These are phyloP conservation scores for Amphipoea lucens DNA, from an alignment of 2,888 invertebrate species.

Conservation along the genomic window DNA sequence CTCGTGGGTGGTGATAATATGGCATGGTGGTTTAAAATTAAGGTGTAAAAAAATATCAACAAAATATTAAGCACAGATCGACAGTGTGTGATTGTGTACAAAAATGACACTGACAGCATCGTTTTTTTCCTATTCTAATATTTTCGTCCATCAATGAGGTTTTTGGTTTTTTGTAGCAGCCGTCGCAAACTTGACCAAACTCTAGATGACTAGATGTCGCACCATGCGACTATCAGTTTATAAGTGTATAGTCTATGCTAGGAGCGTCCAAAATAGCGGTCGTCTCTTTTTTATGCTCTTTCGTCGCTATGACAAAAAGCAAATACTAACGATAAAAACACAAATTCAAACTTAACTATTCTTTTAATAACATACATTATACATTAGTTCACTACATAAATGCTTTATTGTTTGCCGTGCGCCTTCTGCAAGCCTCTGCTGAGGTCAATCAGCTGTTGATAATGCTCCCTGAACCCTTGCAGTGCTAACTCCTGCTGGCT, in stretches of 20 bases:
- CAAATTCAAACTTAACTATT: slow-evolving; percentile 72
- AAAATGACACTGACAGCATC: slow-evolving; percentile 22
- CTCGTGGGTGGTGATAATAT: slow-evolving; percentile 83
- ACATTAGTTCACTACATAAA: slow-evolving; percentile 46
- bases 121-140: not conserved
- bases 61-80: slow-evolving; percentile 16
- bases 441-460: slow-evolving; percentile 90
- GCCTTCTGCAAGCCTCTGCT: slow-evolving; percentile 92
- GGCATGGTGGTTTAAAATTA: slow-evolving; percentile 75
- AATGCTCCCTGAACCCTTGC: slow-evolving; percentile 93
- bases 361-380: slow-evolving; percentile 67
- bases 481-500: slow-evolving; percentile 93
- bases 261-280: not conserved
- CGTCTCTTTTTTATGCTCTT: not conserved
- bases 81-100: not conserved
- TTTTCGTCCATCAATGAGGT: slow-evolving; percentile 7
- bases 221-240: too few species aligned
- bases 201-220: slow-evolving; percentile 7
- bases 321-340: slow-evolving; percentile 43
- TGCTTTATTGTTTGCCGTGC: slow-evolving; percentile 89
- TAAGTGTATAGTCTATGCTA: too few species aligned
- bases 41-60: not conserved
- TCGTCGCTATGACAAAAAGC: not conserved
- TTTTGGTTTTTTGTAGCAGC: not conserved
- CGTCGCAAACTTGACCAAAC: not conserved